Evolutionary conservation across 2,797 vertebrate genomes (phyloP), one percentile per base, ranked within the genome.

Genomic region (Apogon talboti): DNA sequence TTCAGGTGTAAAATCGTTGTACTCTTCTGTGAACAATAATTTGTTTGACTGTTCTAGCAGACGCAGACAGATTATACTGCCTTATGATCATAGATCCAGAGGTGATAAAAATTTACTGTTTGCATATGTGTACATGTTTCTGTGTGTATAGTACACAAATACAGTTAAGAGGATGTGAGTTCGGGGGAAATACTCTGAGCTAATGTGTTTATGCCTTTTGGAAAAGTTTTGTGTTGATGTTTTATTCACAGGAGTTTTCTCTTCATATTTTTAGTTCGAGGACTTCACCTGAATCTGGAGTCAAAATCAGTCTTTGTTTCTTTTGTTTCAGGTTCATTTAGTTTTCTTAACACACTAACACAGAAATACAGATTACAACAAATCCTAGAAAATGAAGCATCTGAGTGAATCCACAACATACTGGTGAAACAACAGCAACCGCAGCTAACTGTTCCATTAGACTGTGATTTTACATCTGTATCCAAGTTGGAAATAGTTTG

Each of bases 101-200:
- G n/a, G n/a, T n/a, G n/a, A n/a, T n/a, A 71, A 43, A 59, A 12
- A 13, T 48, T 64, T 41, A 64, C 24, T 47, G 43, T 63, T 19
- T 46, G 50, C 45, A 53, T 30, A 4, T 62, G 61, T 44, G 42
- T 47, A 43, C 51, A 11, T 40, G 11, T 69, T 43, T 73, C 33
- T 76, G 51, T 61, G 44, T 58, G 9, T 62, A 53, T 28, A 28
- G 24, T 28, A 6, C 10, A 45, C 11, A 44, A 63, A 30, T 33
- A 63, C 11, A 54, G 38, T 21, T 7, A 18, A 38, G 13, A 47
- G 18, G 7, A 13, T 12, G 1, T 14, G 13, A 24, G 50, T 48
- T 24, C 47, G 48, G 40, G 65, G 24, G 11, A 33, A 33, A 16
- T 11, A 33, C 11, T 35, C 37, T 35, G 15, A 24, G 1, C 3